Conservation (phyloP, 1,140 invertebrate species). For the Aphis craccivora region DNA sequence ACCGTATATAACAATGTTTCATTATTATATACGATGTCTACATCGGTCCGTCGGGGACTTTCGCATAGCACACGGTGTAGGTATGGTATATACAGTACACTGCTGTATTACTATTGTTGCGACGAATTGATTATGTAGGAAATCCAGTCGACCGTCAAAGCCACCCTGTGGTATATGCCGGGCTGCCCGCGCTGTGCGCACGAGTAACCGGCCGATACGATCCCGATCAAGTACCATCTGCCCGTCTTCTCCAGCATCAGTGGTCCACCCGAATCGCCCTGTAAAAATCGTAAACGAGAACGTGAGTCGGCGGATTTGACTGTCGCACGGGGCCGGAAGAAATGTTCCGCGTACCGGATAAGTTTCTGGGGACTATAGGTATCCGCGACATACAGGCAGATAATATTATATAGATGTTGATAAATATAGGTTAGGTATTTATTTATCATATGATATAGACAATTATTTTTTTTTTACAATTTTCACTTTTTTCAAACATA, state of each 20-base stretch:
- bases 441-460: too few species aligned
- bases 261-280: constrained; percentile 89
- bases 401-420: not conserved
- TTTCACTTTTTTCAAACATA: not conserved
- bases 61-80: not conserved
- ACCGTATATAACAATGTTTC: not conserved
- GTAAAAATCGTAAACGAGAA: constrained; percentile 58
- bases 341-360: too few species aligned
- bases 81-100: not conserved
- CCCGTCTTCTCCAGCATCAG: constrained; percentile 86
- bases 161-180: constrained; percentile 92
- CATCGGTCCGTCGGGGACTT: not conserved
- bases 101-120: not conserved
- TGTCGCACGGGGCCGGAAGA: not conserved
- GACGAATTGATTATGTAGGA: constrained; percentile 63
- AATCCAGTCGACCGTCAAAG: constrained; percentile 94
- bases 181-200: constrained; percentile 91
- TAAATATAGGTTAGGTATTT: not conserved
- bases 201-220: constrained; percentile 92
- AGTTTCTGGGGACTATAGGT: too few species aligned
- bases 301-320: not conserved
- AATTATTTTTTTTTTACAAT: not conserved
- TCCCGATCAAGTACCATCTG: constrained; percentile 87
- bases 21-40: not conserved
- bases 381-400: not conserved